Conservation (phyloP, 1,140 invertebrate genomes). For the honey bee (Apis mellifera) region Amel_HAv3.1 CM009946.2:4137501-4138000, state of each 20-base stretch:
- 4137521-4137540: slow-evolving; percentile 12
- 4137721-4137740: slow-evolving; percentile 79
- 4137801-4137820: slow-evolving; percentile 73
- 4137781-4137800: slow-evolving; percentile 57
- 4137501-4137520: background rate
- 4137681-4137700: slow-evolving; percentile 59
- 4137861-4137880: slow-evolving; percentile 66
- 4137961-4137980: slow-evolving; percentile 63
- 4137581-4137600: slow-evolving; percentile 5
- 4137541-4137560: background rate
- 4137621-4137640: background rate
- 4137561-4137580: background rate
- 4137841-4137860: slow-evolving; percentile 76
- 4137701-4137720: slow-evolving; percentile 49
- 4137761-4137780: slow-evolving; percentile 69
- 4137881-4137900: slow-evolving; percentile 54
- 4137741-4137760: slow-evolving; percentile 33
- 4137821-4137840: slow-evolving; percentile 77
- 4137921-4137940: slow-evolving; percentile 56
- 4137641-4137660: slow-evolving; percentile 32
- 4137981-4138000: background rate
- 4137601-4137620: background rate
- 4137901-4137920: slow-evolving; percentile 78
- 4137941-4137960: slow-evolving; percentile 58
- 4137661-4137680: background rate